Evolutionary conservation across 2,113 vertebrate species (phyloP).

Genomic region (Colinus virginianus): DNA sequence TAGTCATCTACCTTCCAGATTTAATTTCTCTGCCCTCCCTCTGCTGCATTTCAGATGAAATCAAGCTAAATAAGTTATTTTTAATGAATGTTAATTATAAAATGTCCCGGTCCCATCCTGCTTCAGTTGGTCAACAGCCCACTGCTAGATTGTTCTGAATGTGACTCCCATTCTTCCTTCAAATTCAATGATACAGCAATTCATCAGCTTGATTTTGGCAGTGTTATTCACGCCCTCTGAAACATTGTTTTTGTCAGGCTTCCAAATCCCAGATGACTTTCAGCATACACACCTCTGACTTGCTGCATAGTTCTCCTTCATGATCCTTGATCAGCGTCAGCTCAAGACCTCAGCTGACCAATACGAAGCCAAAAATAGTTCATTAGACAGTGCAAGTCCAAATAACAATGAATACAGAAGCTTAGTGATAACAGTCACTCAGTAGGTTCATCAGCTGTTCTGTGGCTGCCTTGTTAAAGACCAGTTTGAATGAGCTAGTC

Average conservation of each 20-base stretch:
- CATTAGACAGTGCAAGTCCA: neutral
- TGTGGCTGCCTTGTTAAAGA: neutral
- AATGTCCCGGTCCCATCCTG: neutral
- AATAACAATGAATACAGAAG: neutral
- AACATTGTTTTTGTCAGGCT: slow-evolving; percentile 73
- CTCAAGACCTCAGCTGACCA: slow-evolving; percentile 26
- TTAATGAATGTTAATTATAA: slow-evolving; percentile 62
- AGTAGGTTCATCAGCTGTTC: neutral
- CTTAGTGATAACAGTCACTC: neutral
- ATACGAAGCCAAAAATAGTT: neutral
- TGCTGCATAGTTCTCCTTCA: slow-evolving; percentile 34
- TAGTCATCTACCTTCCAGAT: slow-evolving; percentile 11
- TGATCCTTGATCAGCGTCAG: slow-evolving; percentile 47
- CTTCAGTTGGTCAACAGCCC: slow-evolving; percentile 46
- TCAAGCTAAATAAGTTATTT: neutral
- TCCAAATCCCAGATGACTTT: slow-evolving; percentile 66
- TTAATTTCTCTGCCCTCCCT: slow-evolving; percentile 29
- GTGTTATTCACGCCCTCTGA: slow-evolving; percentile 72
- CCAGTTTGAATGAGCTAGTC: neutral
- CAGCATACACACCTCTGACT: slow-evolving; percentile 69
- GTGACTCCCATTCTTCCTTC: slow-evolving; percentile 68
- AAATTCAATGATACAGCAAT: slow-evolving; percentile 68
- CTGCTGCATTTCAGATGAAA: neutral
- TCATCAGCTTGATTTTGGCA: slow-evolving; percentile 76
- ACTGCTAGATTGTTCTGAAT: slow-evolving; percentile 49